A percentile compares a stretch with the other conserved stretches of the same genome.
Evolutionary conservation across 2,113 vertebrate species (phyloP).

Genomic region (Casuarius casuarius): DNA sequence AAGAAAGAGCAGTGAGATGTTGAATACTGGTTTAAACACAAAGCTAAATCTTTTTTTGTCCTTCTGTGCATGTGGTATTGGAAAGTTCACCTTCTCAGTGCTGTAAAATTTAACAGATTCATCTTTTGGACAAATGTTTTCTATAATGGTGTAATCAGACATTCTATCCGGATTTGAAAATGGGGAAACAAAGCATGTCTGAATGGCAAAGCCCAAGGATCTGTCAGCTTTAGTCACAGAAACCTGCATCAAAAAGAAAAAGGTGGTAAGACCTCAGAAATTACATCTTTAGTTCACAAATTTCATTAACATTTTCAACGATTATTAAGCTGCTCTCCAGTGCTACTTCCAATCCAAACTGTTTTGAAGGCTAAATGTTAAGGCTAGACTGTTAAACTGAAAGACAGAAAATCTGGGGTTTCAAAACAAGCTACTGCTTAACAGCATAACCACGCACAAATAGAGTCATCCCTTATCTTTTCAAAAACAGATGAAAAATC

Average conservation of each 20-base stretch:
- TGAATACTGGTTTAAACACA: constrained; percentile 86
- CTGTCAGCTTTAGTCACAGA: constrained; percentile 85
- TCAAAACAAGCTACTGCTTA: constrained; percentile 43
- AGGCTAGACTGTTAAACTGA: neutral
- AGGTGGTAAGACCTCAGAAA: constrained; percentile 11
- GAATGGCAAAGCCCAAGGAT: constrained; percentile 90
- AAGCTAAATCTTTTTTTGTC: constrained; percentile 92
- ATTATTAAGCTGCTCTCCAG: constrained; percentile 36
- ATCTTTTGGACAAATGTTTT: constrained; percentile 93
- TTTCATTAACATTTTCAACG: constrained; percentile 42
- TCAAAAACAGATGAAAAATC: neutral
- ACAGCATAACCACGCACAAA: neutral
- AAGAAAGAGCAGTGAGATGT: constrained; percentile 86
- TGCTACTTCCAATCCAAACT: constrained; percentile 12
- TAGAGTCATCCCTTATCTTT: neutral
- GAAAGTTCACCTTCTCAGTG: constrained; percentile 72
- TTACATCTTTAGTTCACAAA: neutral
- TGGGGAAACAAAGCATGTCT: constrained; percentile 89
- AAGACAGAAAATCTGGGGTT: constrained; percentile 3
- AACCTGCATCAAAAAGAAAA: constrained; percentile 78
- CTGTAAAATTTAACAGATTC: constrained; percentile 86
- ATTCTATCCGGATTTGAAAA: constrained; percentile 79
- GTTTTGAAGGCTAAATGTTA: constrained; percentile 16
- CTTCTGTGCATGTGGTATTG: constrained; percentile 60
- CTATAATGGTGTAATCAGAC: constrained; percentile 88